These are phyloP conservation scores for Andrena camellia DNA, from an alignment of 2,888 invertebrate genomes.

Conservation along the genomic window DNA sequence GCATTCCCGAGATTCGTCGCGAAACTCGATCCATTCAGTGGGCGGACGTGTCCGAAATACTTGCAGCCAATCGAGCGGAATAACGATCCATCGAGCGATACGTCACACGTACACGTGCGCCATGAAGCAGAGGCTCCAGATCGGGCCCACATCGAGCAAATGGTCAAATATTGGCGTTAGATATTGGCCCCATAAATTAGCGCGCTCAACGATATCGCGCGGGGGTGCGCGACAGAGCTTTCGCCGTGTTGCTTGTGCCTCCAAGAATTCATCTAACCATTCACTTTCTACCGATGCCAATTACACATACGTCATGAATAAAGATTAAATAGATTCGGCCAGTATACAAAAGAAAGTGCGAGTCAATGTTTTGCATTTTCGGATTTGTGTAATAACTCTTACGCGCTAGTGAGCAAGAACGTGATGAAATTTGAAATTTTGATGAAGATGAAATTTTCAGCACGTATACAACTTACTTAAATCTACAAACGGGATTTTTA, in stretches of 20 bases:
- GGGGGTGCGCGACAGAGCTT: neutral
- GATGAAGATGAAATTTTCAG: too few relatives aligned
- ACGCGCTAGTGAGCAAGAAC: too few relatives aligned
- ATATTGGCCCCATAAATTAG: slow-evolving; percentile 31
- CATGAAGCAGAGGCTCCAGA: neutral
- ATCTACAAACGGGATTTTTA: too few relatives aligned
- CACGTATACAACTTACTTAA: too few relatives aligned
- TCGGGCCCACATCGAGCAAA: neutral
- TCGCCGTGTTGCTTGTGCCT: neutral
- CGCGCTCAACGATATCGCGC: slow-evolving; percentile 20
- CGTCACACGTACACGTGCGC: neutral
- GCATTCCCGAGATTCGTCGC: slow-evolving; percentile 7
- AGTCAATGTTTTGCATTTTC: too few relatives aligned
- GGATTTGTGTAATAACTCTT: too few relatives aligned
- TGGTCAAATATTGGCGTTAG: slow-evolving; percentile 39
- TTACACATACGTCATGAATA: too few relatives aligned
- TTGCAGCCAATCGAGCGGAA: slow-evolving; percentile 26
- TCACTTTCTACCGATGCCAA: neutral
- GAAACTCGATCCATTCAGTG: slow-evolving; percentile 8
- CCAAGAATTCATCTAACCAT: neutral
- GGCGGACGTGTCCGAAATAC: slow-evolving; percentile 32
- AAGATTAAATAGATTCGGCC: too few relatives aligned
- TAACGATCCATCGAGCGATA: slow-evolving; percentile 17
- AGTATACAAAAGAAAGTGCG: too few relatives aligned
- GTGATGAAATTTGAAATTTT: too few relatives aligned